Evolutionary conservation across 1,140 invertebrate genomes (phyloP), one percentile per base, ranked within the genome.

Genomic region (Alviniconcha marisindica): DNA sequence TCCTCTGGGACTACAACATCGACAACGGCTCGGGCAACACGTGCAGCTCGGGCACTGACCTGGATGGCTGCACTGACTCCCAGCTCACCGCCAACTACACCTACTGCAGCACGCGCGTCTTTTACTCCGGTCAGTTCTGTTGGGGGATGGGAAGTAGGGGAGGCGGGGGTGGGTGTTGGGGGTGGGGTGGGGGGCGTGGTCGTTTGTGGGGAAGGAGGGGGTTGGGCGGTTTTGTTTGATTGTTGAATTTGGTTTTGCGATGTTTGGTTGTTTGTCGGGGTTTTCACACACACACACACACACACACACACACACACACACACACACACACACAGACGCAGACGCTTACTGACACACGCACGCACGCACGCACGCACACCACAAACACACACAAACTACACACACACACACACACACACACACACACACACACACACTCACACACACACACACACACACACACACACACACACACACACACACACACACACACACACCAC

Each of bases 121-220:
- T 86, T 0, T 88, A 89, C 36, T 89, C 88, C 44, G 78, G 88
- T 89, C 81, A 18, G 74, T 85, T n/a, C n/a, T n/a, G n/a, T n/a
- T n/a, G 24, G 51, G 51, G 51, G 12, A 54, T 24, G 51, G 51
- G 51, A 14, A 54, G 10, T 54, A 24, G 24, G n/a, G n/a, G n/a
- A n/a, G n/a, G n/a, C n/a, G n/a, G n/a, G n/a, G n/a, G n/a, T n/a
- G n/a, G n/a, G n/a, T n/a, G n/a, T n/a, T n/a, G n/a, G n/a, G n/a
- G n/a, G n/a, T n/a, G n/a, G n/a, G n/a, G n/a, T n/a, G n/a, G n/a
- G n/a, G n/a, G n/a, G n/a, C n/a, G n/a, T n/a, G n/a, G n/a, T n/a
- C n/a, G n/a, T n/a, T n/a, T n/a, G 51, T 12, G 24, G 24, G 10
- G 51, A 12, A 54, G 51, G 12, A 24, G 10, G 24, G 12, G 10